Percentiles rank a stretch among this genome's conserved stretches.
phyloP scores from a whole-genome alignment of 2,888 invertebrate genomes.

The Dendrolimus houi region DNA sequence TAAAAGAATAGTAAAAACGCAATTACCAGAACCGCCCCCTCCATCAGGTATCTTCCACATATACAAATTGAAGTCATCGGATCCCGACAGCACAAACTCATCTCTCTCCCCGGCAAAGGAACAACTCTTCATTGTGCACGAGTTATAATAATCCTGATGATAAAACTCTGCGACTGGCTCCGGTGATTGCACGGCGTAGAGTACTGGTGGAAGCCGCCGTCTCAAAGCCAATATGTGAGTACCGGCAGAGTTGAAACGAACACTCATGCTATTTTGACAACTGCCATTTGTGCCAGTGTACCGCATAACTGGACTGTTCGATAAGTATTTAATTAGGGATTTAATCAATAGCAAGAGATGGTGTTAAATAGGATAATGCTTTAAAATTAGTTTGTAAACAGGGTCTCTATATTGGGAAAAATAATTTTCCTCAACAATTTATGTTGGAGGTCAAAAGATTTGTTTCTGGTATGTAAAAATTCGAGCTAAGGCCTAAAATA shows the following conservation, averaged over 20 bases:
- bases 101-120: conserved; percentile 94
- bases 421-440: too few relatives aligned
- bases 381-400: too few relatives aligned
- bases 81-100: conserved; percentile 93
- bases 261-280: conserved; percentile 91
- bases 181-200: conserved; percentile 83
- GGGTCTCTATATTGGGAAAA: too few relatives aligned
- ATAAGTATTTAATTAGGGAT: conserved; percentile 2
- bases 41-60: conserved; percentile 92
- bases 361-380: too few relatives aligned
- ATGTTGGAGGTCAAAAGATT: too few relatives aligned
- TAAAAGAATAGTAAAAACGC: too few relatives aligned
- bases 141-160: conserved; percentile 94
- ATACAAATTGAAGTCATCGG: conserved; percentile 96
- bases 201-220: conserved; percentile 89
- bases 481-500: too few relatives aligned
- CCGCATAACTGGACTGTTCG: conserved; percentile 79
- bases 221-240: conserved; percentile 87
- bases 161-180: conserved; percentile 90
- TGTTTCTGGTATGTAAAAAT: too few relatives aligned
- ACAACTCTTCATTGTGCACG: conserved; percentile 98
- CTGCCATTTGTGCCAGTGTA: conserved; percentile 80
- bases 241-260: conserved; percentile 90
- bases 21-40: conserved; percentile 55
- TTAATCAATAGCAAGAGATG: too few relatives aligned